Evolutionary conservation across 2,797 vertebrate genomes (phyloP), one percentile per base, ranked within the genome.

Genomic region (Mustela erminea): DNA sequence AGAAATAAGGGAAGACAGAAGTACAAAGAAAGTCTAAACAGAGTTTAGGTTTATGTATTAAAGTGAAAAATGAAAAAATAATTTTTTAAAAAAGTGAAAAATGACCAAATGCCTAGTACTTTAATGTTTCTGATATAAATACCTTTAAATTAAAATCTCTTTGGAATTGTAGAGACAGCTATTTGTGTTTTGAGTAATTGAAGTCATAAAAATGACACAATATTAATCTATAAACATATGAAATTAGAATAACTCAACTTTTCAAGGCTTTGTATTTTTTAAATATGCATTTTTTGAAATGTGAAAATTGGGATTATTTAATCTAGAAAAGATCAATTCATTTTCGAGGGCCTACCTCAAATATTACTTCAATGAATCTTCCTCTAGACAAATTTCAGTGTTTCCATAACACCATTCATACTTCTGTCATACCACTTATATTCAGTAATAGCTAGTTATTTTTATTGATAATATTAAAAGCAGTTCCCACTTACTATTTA

Each of bases 81-180:
- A 13, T 49, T 41, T 41, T 49, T 46, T 46, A 46, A 10, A 46
- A 38, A 49, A 52, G 49, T 52, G 15, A 15, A 35, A 95, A 80
- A 72, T 72, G 29, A 89, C 18, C 58, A 84, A 95, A 86, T 96
- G 52, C 58, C 52, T 85, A 43, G 20, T 86, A 70, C 27, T 77
- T 96, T 92, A 77, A 70, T 92, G 35, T 97, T 94, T 88, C 56
- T 94, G n/a, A 75, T 84, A 84, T 38, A 77, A 92, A 82, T 84
- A 23, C 20, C 68, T 87, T 80, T 58, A 95, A 87, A 87, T 90
- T 41, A 93, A 94, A 84, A 66, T 90, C 46, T 83, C 29, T 85
- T 82, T 93, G 83, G 35, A 89, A 96, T 87, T 78, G 13, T 75
- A 75, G 49, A 88, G 17, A 56, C 29, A 87, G 8, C 23, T 87